These are phyloP conservation scores for Stenchaetothrips biformis DNA, from an alignment of 2,888 invertebrate species.

Conservation along the genomic window DNA sequence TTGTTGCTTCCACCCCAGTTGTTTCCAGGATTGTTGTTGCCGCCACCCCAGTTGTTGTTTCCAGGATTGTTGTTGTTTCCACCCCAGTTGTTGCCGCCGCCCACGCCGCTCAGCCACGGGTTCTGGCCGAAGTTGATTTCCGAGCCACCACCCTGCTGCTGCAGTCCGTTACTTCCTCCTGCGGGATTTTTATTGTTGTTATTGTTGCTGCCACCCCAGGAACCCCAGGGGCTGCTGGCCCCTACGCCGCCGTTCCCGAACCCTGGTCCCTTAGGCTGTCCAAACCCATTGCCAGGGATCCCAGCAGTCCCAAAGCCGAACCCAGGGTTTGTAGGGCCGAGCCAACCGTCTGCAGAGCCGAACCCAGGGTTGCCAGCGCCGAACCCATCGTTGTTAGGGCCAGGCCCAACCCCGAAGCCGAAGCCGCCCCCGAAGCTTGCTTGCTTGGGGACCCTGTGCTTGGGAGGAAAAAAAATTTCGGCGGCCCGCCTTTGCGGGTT, in stretches of 20 bases:
- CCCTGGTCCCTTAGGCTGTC: not conserved
- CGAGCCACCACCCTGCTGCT: not conserved
- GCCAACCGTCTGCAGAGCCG: not conserved
- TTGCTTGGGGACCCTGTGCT: not conserved
- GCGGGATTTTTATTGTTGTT: conserved; percentile 25
- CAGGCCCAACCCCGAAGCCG: not conserved
- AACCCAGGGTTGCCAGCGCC: not conserved
- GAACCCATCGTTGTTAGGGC: not conserved
- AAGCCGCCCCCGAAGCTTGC: not conserved
- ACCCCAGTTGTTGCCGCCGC: not conserved
- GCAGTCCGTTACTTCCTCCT: not conserved
- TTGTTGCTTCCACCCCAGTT: conserved; percentile 12
- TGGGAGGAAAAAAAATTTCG: too few species aligned
- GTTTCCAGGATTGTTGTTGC: not conserved
- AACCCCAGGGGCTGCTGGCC: too few species aligned
- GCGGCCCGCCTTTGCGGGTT: not conserved
- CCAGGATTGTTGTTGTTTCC: not conserved
- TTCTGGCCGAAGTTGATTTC: conserved; percentile 10
- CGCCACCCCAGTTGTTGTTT: not conserved
- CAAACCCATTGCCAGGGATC: not conserved
- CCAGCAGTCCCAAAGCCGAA: not conserved
- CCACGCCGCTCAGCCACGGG: not conserved
- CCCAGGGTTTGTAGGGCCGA: not conserved
- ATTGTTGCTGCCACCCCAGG: conserved; percentile 11
- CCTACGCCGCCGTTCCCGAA: not conserved